Base-by-base conservation (phyloP, 2,113 vertebrate species). In the Holacanthus passer region DNA sequence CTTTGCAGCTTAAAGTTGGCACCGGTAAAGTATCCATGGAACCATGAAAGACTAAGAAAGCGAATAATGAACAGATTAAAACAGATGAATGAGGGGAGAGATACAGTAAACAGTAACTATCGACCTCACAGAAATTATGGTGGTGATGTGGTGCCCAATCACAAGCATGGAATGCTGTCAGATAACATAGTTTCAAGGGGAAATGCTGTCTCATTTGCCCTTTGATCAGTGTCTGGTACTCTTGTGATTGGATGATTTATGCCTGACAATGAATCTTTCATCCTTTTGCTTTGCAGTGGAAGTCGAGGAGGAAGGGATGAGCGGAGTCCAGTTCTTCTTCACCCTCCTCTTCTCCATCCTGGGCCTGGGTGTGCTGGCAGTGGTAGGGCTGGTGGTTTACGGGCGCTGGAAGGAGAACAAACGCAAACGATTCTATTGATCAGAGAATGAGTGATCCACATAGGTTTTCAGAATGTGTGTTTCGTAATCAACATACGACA, bases 371-470 rank as follows among this genome's bases (percentile, higher is more conserved):
- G 96, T 98, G 7, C 94, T 97, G 81, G 92, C 93, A 0, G 96
- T 97, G 73, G 96, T 97, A 0, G 95, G 94, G 0, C 81, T 98
- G 79, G 93, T 97, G 0, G 13, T 97, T 64, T 98, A 97, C 85
- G 95, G 95, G 85, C 97, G 97, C 84, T 98, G 97, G 97, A 98
- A 97, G 89, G 96, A 98, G 58, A 96, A 97, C 92, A 97, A 95
- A 85, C 94, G 97, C 73, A 99, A 99, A 19, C 97, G 96, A n/a
- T 99, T 99, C 94, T 99, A 99, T 64, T 99, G 96, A 99, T 52
- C 27, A 50, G n/a, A 59, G 41, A n/a, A 7, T 48, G 1, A 12
- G 2, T 0, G 53, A 43, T 43, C 60, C 1, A 5, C 37, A 4
- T 2, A 48, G 31, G 52, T 32, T 63, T 39, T 52, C 59, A 70